phyloP scores from a whole-genome alignment of 2,113 vertebrate genomes.

The Geothlypis trichas region DNA sequence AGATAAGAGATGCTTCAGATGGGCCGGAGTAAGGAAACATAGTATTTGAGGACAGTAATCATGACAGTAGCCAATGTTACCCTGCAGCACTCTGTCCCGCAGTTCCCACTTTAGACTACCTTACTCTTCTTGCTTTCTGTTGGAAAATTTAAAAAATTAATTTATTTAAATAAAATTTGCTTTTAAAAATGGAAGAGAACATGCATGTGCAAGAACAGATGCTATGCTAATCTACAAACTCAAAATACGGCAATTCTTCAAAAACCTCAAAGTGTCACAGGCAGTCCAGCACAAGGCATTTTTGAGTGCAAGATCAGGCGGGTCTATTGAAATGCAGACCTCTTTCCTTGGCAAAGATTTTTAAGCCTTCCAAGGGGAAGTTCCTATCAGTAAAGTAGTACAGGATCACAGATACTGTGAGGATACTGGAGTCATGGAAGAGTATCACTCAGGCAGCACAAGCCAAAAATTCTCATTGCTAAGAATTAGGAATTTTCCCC shows the following conservation, averaged over 20 bases:
- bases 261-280: constrained; percentile 40
- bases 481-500: background rate
- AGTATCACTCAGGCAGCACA: background rate
- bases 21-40: background rate
- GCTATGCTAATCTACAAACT: constrained; percentile 34
- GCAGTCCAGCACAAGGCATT: constrained; percentile 60
- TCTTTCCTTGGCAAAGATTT: constrained; percentile 61
- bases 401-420: constrained; percentile 47
- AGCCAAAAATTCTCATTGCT: constrained; percentile 22
- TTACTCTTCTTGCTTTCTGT: constrained; percentile 20
- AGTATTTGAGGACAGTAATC: background rate
- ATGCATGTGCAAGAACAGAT: constrained; percentile 40
- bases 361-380: constrained; percentile 35
- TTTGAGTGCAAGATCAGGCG: constrained; percentile 49
- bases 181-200: constrained; percentile 24
- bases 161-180: constrained; percentile 32
- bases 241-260: constrained; percentile 25
- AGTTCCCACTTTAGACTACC: background rate
- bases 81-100: background rate
- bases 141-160: constrained; percentile 28
- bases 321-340: constrained; percentile 53
- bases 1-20: background rate
- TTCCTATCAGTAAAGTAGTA: constrained; percentile 21
- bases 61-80: background rate
- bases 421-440: background rate